Percentiles rank a stretch among this genome's conserved stretches.
Evolutionary conservation across 2,888 invertebrate genomes (phyloP).

Genomic region (Furcula furcula): DNA sequence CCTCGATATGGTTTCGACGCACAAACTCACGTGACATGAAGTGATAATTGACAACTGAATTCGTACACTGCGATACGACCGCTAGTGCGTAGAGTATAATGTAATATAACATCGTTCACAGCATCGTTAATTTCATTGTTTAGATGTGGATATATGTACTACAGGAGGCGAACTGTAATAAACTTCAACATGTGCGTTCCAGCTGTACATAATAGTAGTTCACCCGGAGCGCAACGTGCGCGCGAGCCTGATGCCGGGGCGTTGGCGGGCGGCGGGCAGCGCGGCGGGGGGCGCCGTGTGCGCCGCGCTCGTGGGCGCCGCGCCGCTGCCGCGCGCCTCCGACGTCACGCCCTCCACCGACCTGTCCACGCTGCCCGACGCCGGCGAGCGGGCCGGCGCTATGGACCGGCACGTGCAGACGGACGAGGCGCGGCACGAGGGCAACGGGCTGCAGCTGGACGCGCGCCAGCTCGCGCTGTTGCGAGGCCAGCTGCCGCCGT

Average conservation of each 20-base stretch:
- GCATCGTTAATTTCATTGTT: too few species aligned
- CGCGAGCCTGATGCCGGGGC: constrained; percentile 53
- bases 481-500: constrained; percentile 30
- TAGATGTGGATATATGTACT: too few species aligned
- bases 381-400: constrained; percentile 23
- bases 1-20: too few species aligned
- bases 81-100: too few species aligned
- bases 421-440: constrained; percentile 40
- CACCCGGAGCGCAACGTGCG: constrained; percentile 70
- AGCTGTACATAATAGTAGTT: constrained; percentile 65
- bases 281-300: constrained; percentile 25
- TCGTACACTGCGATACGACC: too few species aligned
- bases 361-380: constrained; percentile 55
- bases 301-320: constrained; percentile 50
- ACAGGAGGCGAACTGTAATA: too few species aligned
- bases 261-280: constrained; percentile 45
- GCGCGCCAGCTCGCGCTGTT: constrained; percentile 35
- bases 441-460: constrained; percentile 36
- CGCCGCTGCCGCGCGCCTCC: constrained; percentile 42
- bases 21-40: too few species aligned
- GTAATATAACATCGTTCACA: not conserved
- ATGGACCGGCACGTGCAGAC: constrained; percentile 47
- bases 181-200: too few species aligned
- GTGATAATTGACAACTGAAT: too few species aligned
- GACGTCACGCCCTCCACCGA: constrained; percentile 60